Percentiles rank a stretch among this genome's conserved stretches.
phyloP scores from a whole-genome alignment of 1,140 invertebrate genomes.

The Lepidurus apus region DNA sequence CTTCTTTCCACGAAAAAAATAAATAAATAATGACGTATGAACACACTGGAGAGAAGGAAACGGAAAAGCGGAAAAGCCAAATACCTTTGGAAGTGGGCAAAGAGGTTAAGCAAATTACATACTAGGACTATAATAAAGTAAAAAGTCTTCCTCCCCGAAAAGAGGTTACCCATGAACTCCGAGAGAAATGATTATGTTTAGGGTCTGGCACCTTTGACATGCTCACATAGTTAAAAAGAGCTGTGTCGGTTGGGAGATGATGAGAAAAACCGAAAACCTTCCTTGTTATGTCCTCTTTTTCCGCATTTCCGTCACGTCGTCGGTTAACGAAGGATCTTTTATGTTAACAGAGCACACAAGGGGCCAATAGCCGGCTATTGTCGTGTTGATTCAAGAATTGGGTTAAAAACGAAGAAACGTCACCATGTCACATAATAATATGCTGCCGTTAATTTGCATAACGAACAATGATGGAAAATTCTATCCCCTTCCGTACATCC shows the following conservation, averaged over 20 bases:
- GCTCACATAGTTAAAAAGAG: background rate
- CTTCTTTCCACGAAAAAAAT: background rate
- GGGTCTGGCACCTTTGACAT: constrained; percentile 13
- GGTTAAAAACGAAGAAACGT: background rate
- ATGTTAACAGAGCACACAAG: background rate
- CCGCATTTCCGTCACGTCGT: background rate
- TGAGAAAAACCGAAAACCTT: background rate
- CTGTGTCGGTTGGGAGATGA: background rate
- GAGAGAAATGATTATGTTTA: background rate
- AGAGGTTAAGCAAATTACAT: constrained; percentile 11
- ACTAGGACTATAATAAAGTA: background rate
- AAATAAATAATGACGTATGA: too few species aligned
- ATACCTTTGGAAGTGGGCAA: background rate
- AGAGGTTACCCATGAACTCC: background rate
- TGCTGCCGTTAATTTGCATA: background rate
- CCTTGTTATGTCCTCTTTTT: background rate
- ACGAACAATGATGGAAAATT: background rate
- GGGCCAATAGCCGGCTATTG: background rate
- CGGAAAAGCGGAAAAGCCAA: background rate
- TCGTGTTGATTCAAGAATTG: background rate
- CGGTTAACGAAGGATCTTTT: background rate
- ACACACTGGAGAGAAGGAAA: background rate
- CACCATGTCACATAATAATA: background rate
- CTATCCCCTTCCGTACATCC: background rate
- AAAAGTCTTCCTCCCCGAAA: background rate